Conservation (phyloP, 2,888 invertebrate genomes). For the Hyles lineata region DNA sequence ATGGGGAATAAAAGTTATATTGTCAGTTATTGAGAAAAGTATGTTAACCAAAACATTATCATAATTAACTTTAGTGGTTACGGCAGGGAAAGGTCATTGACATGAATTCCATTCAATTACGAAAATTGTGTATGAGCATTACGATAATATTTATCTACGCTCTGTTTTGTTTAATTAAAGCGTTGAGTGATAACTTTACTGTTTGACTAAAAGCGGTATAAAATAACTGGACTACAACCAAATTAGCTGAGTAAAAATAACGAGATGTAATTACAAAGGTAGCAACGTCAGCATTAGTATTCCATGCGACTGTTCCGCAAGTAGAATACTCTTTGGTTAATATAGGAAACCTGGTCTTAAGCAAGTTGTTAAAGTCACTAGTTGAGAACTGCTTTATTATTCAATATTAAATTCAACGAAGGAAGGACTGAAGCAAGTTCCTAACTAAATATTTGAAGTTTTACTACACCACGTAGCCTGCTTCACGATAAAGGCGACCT, state of each 20-base stretch:
- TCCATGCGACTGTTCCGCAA: slow-evolving; percentile 46
- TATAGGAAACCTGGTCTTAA: slow-evolving; percentile 73
- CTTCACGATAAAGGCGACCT: slow-evolving; percentile 54
- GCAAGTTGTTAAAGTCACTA: slow-evolving; percentile 78
- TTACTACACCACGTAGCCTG: slow-evolving; percentile 61
- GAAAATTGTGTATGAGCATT: not conserved
- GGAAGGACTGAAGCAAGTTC: slow-evolving; percentile 75
- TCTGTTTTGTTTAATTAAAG: slow-evolving; percentile 4
- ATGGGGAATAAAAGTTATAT: not conserved
- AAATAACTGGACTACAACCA: not conserved
- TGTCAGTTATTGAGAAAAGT: not conserved
- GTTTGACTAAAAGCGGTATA: not conserved
- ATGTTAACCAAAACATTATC: not conserved
- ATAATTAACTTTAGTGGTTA: not conserved
- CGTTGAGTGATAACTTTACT: not conserved
- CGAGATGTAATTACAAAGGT: slow-evolving; percentile 10
- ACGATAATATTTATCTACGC: not conserved
- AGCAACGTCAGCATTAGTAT: slow-evolving; percentile 45
- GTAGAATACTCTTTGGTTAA: slow-evolving; percentile 59
- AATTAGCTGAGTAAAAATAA: slow-evolving; percentile 5
- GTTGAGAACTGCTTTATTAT: slow-evolving; percentile 81
- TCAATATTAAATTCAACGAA: slow-evolving; percentile 81
- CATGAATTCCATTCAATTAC: not conserved
- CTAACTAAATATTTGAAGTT: slow-evolving; percentile 82
- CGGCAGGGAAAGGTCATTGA: not conserved